A percentile compares a stretch with the other conserved stretches of the same genome.
Conservation (phyloP, 1,140 invertebrate species). For the Ridgeia piscesae region DNA sequence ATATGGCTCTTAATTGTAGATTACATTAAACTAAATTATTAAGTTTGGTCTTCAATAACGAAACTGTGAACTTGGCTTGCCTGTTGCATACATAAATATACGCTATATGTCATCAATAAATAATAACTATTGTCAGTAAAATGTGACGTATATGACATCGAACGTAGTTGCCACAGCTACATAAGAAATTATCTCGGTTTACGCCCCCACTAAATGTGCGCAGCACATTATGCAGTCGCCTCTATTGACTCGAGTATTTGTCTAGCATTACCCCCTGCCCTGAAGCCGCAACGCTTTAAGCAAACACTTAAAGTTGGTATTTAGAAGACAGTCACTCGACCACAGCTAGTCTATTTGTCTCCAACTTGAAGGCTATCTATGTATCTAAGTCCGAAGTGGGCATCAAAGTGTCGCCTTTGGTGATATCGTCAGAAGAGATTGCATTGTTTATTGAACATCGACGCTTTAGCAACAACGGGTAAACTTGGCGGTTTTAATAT, state of each 20-base stretch:
- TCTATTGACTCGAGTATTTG: background rate
- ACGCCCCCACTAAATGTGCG: background rate
- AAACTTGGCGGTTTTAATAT: background rate
- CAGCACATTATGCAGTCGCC: background rate
- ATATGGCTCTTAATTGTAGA: background rate
- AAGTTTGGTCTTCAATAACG: background rate
- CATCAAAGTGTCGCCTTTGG: background rate
- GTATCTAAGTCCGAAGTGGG: background rate
- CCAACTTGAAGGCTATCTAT: background rate
- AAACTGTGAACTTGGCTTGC: background rate
- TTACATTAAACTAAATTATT: background rate
- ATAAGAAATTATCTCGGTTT: background rate
- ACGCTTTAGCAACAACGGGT: background rate
- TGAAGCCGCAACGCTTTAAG: background rate
- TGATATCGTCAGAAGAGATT: background rate
- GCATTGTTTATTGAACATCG: background rate
- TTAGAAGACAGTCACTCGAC: background rate
- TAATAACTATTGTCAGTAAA: background rate
- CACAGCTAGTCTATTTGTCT: background rate
- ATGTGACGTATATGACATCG: background rate
- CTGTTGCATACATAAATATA: background rate
- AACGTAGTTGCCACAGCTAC: background rate
- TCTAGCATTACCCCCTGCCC: background rate
- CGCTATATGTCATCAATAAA: background rate
- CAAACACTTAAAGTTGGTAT: background rate